Conservation (phyloP, 2,888 invertebrate genomes). For the Lepidocyrtinus sp. region DNA sequence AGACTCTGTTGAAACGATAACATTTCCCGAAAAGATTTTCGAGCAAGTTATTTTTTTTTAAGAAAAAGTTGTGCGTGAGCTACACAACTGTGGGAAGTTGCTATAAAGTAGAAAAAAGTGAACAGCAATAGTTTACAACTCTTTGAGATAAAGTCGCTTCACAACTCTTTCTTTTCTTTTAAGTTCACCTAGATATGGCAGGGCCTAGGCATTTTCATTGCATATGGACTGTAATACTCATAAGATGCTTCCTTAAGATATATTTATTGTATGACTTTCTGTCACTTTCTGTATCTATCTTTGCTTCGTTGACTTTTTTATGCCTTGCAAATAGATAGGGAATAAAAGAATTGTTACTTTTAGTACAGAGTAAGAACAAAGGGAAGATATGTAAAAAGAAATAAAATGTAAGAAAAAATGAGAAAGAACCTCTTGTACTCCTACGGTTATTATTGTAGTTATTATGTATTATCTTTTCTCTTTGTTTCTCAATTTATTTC, state of each 20-base stretch:
- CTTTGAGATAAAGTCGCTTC: slow-evolving; percentile 8
- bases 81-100: slow-evolving; percentile 38
- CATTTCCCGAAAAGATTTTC: slow-evolving; percentile 23
- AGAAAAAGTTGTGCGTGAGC: slow-evolving; percentile 25
- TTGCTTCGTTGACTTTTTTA: slow-evolving; percentile 53
- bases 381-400: no score
- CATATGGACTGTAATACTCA: slow-evolving; percentile 1
- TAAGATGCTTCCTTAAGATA: slow-evolving; percentile 43
- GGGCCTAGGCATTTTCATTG: not conserved
- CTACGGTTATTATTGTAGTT: slow-evolving; percentile 2
- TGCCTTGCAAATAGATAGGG: slow-evolving; percentile 30
- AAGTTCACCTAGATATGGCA: slow-evolving; percentile 19
- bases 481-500: slow-evolving; percentile 26
- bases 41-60: no score
- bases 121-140: slow-evolving; percentile 49
- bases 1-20: no score
- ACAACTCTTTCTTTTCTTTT: slow-evolving; percentile 36
- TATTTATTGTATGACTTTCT: slow-evolving; percentile 59
- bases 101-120: no score
- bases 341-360: not conserved
- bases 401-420: not conserved
- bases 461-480: slow-evolving; percentile 20
- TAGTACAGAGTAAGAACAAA: not conserved
- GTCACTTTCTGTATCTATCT: slow-evolving; percentile 54
- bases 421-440: slow-evolving; percentile 1